Evolutionary conservation across 2,113 vertebrate species (phyloP).

Genomic region (Piliocolobus tephrosceles): DNA sequence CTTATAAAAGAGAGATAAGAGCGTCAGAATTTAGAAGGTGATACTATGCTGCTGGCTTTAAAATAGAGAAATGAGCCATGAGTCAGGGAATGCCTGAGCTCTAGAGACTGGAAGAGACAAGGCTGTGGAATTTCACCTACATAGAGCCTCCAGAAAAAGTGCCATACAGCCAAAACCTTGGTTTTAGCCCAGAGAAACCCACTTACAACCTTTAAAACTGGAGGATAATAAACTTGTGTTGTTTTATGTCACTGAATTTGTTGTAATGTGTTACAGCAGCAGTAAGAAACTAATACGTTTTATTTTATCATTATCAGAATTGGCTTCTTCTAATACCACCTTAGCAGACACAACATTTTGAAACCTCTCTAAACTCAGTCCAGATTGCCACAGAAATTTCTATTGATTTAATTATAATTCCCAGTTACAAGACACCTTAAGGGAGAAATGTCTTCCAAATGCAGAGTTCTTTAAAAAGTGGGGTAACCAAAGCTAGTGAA

Average conservation of each 20-base stretch:
- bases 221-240: not conserved
- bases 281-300: not conserved
- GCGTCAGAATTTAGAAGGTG: too few species aligned
- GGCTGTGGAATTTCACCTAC: not conserved
- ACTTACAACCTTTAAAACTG: not conserved
- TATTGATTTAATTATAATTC: not conserved
- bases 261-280: not conserved
- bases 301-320: not conserved
- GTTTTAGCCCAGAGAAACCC: not conserved
- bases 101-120: too few species aligned
- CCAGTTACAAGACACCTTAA: not conserved
- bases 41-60: not conserved
- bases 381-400: not conserved
- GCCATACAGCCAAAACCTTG: not conserved
- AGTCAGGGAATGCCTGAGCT: too few species aligned
- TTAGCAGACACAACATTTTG: not conserved
- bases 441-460: not conserved
- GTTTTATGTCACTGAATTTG: not conserved
- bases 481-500: too few species aligned
- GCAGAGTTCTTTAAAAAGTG: not conserved
- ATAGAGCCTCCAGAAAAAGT: not conserved
- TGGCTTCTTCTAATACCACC: not conserved
- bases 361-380: not conserved
- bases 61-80: not conserved
- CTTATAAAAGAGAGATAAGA: not conserved